Conservation (phyloP, 2,888 invertebrate genomes). For the Zaprionus obscuricornis region DNA sequence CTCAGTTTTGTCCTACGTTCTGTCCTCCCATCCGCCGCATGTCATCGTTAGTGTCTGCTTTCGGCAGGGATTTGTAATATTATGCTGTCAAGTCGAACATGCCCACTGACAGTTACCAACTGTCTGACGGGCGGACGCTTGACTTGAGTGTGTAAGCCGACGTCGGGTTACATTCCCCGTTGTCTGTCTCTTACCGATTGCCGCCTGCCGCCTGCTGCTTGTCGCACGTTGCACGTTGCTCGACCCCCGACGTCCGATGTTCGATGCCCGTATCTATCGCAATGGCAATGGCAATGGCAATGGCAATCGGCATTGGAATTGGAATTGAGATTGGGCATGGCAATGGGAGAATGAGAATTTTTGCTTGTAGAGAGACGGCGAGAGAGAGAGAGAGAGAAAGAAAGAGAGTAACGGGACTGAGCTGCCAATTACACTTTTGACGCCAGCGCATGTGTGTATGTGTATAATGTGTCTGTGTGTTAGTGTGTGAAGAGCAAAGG, state of each 20-base stretch:
- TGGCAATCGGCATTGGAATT: background rate
- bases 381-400: no score
- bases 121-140: constrained; percentile 67
- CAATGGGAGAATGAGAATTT: background rate
- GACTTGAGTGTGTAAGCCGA: constrained; percentile 71
- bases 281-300: background rate
- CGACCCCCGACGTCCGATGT: background rate
- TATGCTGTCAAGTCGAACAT: constrained; percentile 79
- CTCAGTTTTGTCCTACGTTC: background rate
- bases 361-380: no score
- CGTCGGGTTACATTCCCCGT: constrained; percentile 61
- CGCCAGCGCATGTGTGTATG: constrained; percentile 55
- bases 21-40: constrained; percentile 43
- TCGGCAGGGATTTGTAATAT: constrained; percentile 81
- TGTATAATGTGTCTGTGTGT: constrained; percentile 19
- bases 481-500: constrained; percentile 29
- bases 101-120: constrained; percentile 76
- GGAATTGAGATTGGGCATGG: background rate
- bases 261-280: background rate
- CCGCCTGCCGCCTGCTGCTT: no score
- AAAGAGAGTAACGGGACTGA: constrained; percentile 44
- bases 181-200: constrained; percentile 6
- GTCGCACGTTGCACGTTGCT: no score
- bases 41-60: constrained; percentile 78
- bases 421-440: constrained; percentile 82